These are phyloP conservation scores for Axinella damicornis DNA, from an alignment of 37 sponge, comb jelly and placozoan species.

Conservation along the genomic window DNA sequence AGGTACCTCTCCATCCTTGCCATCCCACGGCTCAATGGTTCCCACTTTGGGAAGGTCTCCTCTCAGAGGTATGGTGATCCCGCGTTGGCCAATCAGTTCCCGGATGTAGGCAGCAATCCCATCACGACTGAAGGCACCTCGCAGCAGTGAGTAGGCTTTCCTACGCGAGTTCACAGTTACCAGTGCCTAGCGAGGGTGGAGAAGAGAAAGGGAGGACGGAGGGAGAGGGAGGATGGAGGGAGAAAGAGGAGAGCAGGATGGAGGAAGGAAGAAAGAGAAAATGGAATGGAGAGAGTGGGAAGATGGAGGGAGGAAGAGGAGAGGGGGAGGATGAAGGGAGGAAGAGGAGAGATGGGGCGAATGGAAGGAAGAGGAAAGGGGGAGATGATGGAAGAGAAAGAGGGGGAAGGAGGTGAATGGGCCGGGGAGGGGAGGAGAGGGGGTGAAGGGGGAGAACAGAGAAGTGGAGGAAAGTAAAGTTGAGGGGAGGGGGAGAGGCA, in stretches of 20 bases:
- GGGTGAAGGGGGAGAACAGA: too few species aligned
- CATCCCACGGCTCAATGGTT: conserved; percentile 92
- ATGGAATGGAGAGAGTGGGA: not conserved
- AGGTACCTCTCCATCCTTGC: conserved; percentile 94
- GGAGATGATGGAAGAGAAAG: not conserved
- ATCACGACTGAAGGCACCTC: conserved; percentile 81
- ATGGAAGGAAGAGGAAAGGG: conserved; percentile 1
- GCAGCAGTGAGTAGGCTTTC: conserved; percentile 74
- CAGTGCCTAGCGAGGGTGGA: conserved; percentile 60
- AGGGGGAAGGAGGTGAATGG: too few species aligned
- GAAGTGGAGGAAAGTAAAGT: not conserved
- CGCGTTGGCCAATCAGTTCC: conserved; percentile 66
- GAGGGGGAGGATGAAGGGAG: not conserved
- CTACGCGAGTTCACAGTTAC: conserved; percentile 81
- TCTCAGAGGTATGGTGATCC: conserved; percentile 52
- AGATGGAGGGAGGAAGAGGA: not conserved
- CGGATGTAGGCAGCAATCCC: conserved; percentile 88
- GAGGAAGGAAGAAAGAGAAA: not conserved
- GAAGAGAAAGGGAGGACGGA: not conserved
- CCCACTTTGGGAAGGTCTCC: conserved; percentile 71
- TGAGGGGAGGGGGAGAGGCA: conserved; percentile 10
- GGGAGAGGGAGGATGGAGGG: conserved; percentile 12
- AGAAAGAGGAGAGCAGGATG: not conserved
- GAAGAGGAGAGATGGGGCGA: not conserved
- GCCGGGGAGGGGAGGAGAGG: too few species aligned